Evolutionary conservation across 1,140 invertebrate genomes (phyloP).

Genomic region (Pseudobourletiella spinata): DNA sequence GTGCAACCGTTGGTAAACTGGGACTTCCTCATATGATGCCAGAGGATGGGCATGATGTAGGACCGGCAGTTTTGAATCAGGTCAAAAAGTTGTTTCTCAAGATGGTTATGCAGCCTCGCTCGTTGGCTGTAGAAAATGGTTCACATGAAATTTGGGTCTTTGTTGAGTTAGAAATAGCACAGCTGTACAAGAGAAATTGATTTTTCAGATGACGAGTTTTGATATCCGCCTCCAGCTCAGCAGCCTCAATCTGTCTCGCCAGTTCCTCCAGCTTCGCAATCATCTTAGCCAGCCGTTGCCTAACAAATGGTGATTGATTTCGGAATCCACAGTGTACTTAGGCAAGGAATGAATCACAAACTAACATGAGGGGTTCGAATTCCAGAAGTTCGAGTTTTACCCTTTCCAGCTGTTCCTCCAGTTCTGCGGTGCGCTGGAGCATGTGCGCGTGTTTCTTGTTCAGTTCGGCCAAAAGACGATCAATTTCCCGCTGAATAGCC

Average conservation of each 20-base stretch:
- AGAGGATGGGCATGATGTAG: constrained; percentile 24
- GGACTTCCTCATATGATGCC: constrained; percentile 20
- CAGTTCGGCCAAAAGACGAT: constrained; percentile 5
- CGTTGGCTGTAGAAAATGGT: constrained; percentile 18
- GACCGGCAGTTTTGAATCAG: constrained; percentile 16
- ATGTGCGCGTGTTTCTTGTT: constrained; percentile 2
- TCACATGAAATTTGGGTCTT: not conserved
- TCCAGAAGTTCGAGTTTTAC: constrained; percentile 8
- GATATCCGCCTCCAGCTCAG: constrained; percentile 22
- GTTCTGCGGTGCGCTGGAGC: not conserved
- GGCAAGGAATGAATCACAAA: no score
- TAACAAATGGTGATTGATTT: no score
- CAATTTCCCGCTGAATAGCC: constrained; percentile 11
- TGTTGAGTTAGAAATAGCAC: constrained; percentile 3
- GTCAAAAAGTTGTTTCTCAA: constrained; percentile 21
- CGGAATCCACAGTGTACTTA: no score
- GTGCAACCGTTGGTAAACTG: constrained; percentile 14
- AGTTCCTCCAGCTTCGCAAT: constrained; percentile 17
- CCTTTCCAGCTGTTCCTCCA: constrained; percentile 5
- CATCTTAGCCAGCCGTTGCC: constrained; percentile 13
- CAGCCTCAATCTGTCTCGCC: constrained; percentile 14
- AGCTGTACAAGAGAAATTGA: constrained; percentile 25
- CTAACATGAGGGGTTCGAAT: constrained; percentile 25
- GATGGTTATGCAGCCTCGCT: constrained; percentile 20
- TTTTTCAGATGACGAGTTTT: constrained; percentile 28